Base-by-base conservation (phyloP, 2,797 vertebrate species). In the Podarcis lilfordi region DNA sequence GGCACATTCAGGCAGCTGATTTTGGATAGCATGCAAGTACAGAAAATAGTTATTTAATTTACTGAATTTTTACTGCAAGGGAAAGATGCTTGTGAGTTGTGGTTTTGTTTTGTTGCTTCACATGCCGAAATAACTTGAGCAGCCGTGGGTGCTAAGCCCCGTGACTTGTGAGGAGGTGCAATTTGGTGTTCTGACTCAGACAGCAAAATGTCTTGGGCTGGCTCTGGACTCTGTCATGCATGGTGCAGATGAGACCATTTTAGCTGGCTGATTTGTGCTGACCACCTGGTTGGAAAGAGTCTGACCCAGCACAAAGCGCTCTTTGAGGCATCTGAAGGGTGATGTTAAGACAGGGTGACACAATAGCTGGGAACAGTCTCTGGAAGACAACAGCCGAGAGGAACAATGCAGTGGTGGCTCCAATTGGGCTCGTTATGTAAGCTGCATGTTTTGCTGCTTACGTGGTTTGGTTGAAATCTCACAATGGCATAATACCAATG, bases 311-410 rank as follows among this genome's bases (percentile, higher is more conserved):
- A 81, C 37, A 75, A 80, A 81, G 83, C 25, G 13, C 17, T 37
- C 69, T 85, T 85, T 66, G 71, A 81, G 59, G 25, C 15, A 35
- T 68, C 40, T 37, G 21, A 37, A 66, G 59, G 23, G 29, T 50
- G 76, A 61, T 17, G 5, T 50, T 80, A 66, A 85, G 82, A 37
- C 72, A 68, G 29, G 45, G 71, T 89, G 78, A 89, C 82, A 85
- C 77, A 80, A 75, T 61, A 35, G 32, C 37, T 86, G 61, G 59
- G 40, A 68, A 55, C 19, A 82, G 23, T 69, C 71, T 69, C 19
- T 79, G 75, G 75, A 84, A 61, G 55, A 50, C 77, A 86, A 40
- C 79, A 81, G 35, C 13, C 3, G 2, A 50, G 55, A 85, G 29
- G 43, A 64, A 29, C 64, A 66, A 43, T 35, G 76, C 40, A 80